Evolutionary conservation across 2,113 vertebrate genomes (phyloP).

Genomic region (Hoplias malabaricus): DNA sequence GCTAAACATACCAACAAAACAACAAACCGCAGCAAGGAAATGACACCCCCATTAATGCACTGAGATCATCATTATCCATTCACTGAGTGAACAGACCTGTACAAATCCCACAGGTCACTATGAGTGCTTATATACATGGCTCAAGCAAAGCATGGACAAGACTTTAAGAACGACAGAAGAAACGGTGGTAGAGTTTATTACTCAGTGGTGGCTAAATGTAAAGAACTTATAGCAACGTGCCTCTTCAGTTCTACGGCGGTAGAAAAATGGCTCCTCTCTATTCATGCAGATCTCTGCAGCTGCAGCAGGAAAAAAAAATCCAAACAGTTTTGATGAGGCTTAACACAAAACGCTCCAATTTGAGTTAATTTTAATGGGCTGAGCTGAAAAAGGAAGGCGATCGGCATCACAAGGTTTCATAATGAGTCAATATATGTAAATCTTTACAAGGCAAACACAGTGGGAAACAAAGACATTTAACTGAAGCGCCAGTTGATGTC

Average conservation of each 20-base stretch:
- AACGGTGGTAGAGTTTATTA: background rate
- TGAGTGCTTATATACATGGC: background rate
- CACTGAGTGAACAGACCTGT: background rate
- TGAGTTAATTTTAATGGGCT: conserved; percentile 99
- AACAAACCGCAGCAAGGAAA: background rate
- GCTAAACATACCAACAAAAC: conserved; percentile 19
- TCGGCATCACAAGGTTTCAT: conserved; percentile 99
- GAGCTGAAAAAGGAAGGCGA: conserved; percentile 98
- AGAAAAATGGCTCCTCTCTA: conserved; percentile 76
- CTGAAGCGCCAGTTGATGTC: conserved; percentile 99
- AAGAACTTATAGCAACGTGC: conserved; percentile 25
- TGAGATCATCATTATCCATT: background rate
- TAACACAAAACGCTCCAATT: conserved; percentile 94
- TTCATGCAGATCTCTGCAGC: conserved; percentile 89
- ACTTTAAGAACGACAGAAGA: background rate
- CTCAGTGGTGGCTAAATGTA: background rate
- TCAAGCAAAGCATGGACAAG: background rate
- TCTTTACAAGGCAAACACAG: conserved; percentile 99
- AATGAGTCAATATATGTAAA: conserved; percentile 99
- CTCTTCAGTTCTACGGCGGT: conserved; percentile 9
- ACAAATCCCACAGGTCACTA: background rate
- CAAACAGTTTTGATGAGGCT: conserved; percentile 96
- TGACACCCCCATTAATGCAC: background rate
- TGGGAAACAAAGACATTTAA: conserved; percentile 99
- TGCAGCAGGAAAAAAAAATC: conserved; percentile 82